A percentile compares a stretch with the other conserved stretches of the same genome.
Conservation (phyloP, 2,888 invertebrate species). For the Acanthosepion lycidas region DNA sequence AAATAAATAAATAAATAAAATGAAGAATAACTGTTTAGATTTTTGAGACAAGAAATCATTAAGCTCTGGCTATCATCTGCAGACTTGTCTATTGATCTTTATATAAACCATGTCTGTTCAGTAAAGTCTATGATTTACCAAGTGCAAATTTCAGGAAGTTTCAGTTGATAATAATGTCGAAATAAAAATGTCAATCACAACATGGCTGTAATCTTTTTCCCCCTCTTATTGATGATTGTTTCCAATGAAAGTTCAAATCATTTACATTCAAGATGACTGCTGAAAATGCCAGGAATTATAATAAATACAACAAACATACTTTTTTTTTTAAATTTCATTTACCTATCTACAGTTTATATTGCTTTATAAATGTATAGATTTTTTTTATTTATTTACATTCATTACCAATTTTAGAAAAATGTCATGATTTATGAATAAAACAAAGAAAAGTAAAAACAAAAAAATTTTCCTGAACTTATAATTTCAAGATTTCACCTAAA, state of each 20-base stretch:
- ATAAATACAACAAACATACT: too few species aligned
- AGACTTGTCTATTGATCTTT: background rate
- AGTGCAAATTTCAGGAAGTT: background rate
- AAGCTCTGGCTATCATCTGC: background rate
- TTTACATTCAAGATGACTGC: background rate
- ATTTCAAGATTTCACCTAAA: too few species aligned
- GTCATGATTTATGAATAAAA: too few species aligned
- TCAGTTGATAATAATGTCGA: background rate
- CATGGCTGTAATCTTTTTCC: background rate
- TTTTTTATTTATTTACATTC: background rate
- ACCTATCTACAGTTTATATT: too few species aligned
- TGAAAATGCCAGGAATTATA: background rate
- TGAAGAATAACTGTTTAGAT: background rate
- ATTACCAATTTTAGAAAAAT: background rate
- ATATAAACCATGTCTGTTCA: background rate
- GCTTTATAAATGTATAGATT: too few species aligned
- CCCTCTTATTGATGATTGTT: background rate
- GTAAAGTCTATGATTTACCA: background rate
- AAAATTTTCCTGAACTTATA: too few species aligned
- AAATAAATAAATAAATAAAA: background rate
- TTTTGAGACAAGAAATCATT: background rate
- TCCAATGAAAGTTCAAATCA: background rate
- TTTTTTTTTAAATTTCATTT: too few species aligned
- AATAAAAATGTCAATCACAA: slow-evolving; percentile 24
- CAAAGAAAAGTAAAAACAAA: too few species aligned